A percentile compares a stretch with the other conserved stretches of the same genome.
These are phyloP conservation scores for Parapristionchus giblindavisi DNA, from an alignment of 2,888 invertebrate genomes.

Conservation along the genomic window DNA sequence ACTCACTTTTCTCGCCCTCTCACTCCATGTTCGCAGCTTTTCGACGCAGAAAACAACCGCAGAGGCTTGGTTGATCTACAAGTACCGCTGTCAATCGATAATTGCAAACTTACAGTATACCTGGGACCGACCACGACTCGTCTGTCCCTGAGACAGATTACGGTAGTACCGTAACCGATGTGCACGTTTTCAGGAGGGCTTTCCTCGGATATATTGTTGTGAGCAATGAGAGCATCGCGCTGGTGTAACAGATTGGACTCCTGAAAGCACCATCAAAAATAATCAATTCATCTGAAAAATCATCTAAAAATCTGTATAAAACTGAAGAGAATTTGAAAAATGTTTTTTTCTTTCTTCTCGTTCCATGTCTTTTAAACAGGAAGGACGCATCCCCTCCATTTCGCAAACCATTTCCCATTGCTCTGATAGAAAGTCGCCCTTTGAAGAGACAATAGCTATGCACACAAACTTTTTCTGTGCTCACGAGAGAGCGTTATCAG, in stretches of 20 bases:
- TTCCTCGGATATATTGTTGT: neutral
- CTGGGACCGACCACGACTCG: neutral
- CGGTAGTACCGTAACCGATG: constrained; percentile 17
- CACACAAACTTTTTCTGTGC: no score
- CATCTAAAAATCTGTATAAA: no score
- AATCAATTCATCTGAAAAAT: no score
- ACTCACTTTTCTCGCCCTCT: constrained; percentile 16
- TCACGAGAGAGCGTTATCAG: no score
- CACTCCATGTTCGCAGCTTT: constrained; percentile 8
- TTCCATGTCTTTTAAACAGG: no score
- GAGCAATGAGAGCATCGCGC: neutral
- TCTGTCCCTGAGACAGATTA: neutral
- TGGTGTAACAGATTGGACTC: neutral
- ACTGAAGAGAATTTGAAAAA: no score
- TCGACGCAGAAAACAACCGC: neutral
- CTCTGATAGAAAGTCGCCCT: no score
- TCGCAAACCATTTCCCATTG: no score
- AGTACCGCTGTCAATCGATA: neutral
- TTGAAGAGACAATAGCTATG: no score
- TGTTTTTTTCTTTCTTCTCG: no score
- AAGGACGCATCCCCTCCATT: no score
- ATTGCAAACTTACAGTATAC: neutral
- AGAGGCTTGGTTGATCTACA: neutral
- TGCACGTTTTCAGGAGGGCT: neutral
- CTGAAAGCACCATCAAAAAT: no score